phyloP scores from a whole-genome alignment of 2,888 invertebrate genomes.

The Sussaba pulchella region DNA sequence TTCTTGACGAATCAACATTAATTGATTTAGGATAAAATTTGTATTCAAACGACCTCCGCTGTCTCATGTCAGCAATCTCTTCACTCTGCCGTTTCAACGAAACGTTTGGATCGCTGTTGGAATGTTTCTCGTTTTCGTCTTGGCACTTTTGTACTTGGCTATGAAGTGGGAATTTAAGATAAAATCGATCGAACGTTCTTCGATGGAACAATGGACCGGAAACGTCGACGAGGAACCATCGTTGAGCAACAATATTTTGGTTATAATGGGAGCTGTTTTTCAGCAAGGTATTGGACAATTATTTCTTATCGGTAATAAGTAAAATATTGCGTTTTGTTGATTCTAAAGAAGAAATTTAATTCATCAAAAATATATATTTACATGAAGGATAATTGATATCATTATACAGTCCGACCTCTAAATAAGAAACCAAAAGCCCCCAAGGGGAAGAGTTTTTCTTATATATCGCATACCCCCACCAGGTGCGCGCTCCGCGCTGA shows the following conservation, averaged over 20 bases:
- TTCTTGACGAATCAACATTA: slow-evolving; percentile 43
- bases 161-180: slow-evolving; percentile 84
- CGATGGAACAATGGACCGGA: slow-evolving; percentile 60
- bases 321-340: too few relatives aligned
- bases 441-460: too few relatives aligned
- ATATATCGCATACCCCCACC: too few relatives aligned
- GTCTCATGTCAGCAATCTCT: slow-evolving; percentile 90
- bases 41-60: slow-evolving; percentile 90
- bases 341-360: too few relatives aligned
- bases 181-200: slow-evolving; percentile 33
- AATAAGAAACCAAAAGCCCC: too few relatives aligned
- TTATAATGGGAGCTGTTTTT: slow-evolving; percentile 87
- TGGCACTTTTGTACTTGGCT: slow-evolving; percentile 85
- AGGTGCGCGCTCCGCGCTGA: too few relatives aligned
- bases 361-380: too few relatives aligned
- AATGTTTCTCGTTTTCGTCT: slow-evolving; percentile 84
- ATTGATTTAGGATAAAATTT: slow-evolving; percentile 85
- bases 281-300: slow-evolving; percentile 87
- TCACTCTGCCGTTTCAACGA: slow-evolving; percentile 88
- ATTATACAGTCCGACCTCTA: too few relatives aligned
- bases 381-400: too few relatives aligned
- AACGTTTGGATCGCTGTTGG: slow-evolving; percentile 88
- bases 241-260: slow-evolving; percentile 85
- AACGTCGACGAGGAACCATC: slow-evolving; percentile 74
- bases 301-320: too few relatives aligned